These are phyloP conservation scores for Pseudeuparius sepicola DNA, from an alignment of 2,888 invertebrate species.

Conservation along the genomic window DNA sequence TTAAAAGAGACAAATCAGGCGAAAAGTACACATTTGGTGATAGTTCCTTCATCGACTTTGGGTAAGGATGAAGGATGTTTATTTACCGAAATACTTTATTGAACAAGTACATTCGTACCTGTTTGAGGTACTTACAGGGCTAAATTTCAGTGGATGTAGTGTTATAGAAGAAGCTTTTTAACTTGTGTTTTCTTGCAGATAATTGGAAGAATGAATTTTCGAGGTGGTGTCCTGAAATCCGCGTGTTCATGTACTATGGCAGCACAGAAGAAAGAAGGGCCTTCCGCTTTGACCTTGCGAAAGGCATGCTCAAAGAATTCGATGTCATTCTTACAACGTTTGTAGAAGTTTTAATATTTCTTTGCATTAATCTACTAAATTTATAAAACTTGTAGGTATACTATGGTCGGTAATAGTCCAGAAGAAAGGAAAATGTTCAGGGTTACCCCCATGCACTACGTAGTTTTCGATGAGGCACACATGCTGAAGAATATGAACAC, in stretches of 20 bases:
- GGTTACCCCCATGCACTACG: conserved; percentile 81
- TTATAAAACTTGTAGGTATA: conserved; percentile 40
- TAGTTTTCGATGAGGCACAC: conserved; percentile 94
- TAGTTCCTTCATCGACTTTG: conserved; percentile 94
- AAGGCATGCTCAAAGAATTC: conserved; percentile 58
- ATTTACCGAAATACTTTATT: not conserved
- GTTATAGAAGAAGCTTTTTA: too few relatives aligned
- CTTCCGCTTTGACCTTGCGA: conserved; percentile 65
- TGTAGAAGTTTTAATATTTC: conserved; percentile 32
- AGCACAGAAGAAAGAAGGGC: conserved; percentile 72
- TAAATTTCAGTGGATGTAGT: too few relatives aligned
- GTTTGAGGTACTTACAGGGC: too few relatives aligned
- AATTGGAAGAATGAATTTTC: conserved; percentile 75
- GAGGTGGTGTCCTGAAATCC: conserved; percentile 68
- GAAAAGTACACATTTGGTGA: conserved; percentile 77
- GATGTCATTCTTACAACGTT: conserved; percentile 87
- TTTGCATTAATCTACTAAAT: conserved; percentile 1
- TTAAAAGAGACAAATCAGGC: conserved; percentile 68
- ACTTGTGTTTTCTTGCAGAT: too few relatives aligned
- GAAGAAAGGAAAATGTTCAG: conserved; percentile 88
- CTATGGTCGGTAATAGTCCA: conserved; percentile 73
- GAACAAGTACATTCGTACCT: conserved; percentile 13
- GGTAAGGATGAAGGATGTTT: conserved; percentile 46
- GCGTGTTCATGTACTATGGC: conserved; percentile 84
- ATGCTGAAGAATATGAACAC: conserved; percentile 98